These are phyloP conservation scores for Smutsia gigantea DNA, from an alignment of 2,797 vertebrate species.

Conservation along the genomic window DNA sequence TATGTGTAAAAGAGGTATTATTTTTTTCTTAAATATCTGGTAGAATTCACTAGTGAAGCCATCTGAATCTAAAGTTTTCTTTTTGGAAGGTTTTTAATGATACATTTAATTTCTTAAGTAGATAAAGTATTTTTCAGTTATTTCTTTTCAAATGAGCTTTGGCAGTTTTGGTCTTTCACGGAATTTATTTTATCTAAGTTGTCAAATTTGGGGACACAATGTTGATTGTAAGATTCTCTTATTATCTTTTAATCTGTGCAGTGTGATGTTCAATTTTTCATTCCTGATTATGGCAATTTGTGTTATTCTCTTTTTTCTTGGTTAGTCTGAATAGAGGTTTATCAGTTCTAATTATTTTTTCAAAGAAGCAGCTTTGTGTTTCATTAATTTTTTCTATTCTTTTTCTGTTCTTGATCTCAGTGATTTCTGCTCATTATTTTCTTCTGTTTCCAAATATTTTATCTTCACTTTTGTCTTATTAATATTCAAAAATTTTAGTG, in stretches of 20 bases:
- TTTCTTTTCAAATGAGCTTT: background rate
- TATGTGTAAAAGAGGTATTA: background rate
- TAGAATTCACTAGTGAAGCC: background rate
- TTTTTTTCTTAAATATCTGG: background rate
- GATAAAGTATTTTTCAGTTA: background rate
- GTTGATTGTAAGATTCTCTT: background rate
- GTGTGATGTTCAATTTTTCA: background rate
- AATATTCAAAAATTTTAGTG: background rate
- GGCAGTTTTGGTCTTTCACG: background rate
- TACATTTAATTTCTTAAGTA: background rate
- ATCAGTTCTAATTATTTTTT: background rate
- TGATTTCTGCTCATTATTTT: conserved; percentile 8
- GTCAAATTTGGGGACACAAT: background rate
- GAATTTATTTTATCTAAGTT: background rate
- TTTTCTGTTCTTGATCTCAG: background rate
- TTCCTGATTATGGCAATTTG: background rate
- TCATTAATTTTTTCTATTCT: background rate
- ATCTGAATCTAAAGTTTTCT: background rate
- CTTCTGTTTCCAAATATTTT: conserved; percentile 1
- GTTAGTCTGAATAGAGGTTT: background rate
- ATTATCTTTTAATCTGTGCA: background rate
- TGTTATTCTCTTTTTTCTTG: background rate
- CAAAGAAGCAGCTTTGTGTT: background rate
- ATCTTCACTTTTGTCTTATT: background rate
- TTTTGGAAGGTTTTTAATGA: background rate